These are phyloP conservation scores for Odontomyia ornata DNA, from an alignment of 2,888 invertebrate genomes.

Conservation along the genomic window DNA sequence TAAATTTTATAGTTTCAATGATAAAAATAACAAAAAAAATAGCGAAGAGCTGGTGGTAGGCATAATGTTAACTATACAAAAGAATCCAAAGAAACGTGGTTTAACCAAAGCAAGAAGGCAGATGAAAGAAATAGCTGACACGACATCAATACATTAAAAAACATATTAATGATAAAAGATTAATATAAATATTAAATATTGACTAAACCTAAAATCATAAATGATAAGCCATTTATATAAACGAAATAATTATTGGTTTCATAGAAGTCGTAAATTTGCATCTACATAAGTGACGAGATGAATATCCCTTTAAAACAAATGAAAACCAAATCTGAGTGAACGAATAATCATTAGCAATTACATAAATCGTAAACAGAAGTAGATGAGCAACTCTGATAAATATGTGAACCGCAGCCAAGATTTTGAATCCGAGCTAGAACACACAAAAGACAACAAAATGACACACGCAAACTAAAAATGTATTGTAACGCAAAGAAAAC, in stretches of 20 bases:
- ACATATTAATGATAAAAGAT: conserved; percentile 8
- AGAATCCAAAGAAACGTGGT: neutral
- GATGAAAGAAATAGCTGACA: neutral
- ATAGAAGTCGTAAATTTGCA: conserved; percentile 64
- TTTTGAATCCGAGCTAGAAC: neutral
- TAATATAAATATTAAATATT: conserved; percentile 11
- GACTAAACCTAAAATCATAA: conserved; percentile 31
- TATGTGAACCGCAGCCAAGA: neutral
- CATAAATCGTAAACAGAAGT: neutral
- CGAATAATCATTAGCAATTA: conserved; percentile 19
- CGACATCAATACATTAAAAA: conserved; percentile 20
- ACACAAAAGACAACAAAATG: neutral
- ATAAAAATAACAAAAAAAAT: conserved; percentile 31
- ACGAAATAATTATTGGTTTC: conserved; percentile 64
- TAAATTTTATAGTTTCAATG: conserved; percentile 30
- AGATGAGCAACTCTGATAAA: neutral
- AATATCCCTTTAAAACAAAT: neutral
- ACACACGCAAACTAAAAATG: neutral
- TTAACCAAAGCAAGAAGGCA: neutral
- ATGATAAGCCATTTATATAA: conserved; percentile 50
- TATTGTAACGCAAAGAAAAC: neutral
- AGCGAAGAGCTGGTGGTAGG: neutral
- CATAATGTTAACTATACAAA: neutral
- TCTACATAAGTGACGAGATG: conserved; percentile 17
- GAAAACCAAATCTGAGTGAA: conserved; percentile 25